Percentiles rank a stretch among this genome's conserved stretches.
These are phyloP conservation scores for Ophioderma brevispina DNA, from an alignment of 35 echinoderm and acorn worm species.

Conservation along the genomic window DNA sequence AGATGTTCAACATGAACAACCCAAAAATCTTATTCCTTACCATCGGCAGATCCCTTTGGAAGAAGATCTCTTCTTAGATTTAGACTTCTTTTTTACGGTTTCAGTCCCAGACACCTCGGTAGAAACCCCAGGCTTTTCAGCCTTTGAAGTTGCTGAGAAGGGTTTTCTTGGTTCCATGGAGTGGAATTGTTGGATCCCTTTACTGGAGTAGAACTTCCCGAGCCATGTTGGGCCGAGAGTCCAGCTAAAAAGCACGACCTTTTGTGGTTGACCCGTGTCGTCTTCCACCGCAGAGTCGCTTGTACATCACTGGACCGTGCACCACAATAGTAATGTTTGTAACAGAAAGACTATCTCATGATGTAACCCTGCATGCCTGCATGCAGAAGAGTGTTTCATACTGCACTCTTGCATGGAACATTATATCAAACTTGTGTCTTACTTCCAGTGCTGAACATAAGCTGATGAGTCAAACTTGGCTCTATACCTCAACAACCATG, in stretches of 20 bases:
- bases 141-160: not conserved
- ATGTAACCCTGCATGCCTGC: too few species aligned
- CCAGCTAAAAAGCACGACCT: slow-evolving; percentile 46
- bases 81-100: not conserved
- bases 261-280: slow-evolving; percentile 48
- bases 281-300: slow-evolving; percentile 54
- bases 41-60: not conserved
- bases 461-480: too few species aligned
- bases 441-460: too few species aligned
- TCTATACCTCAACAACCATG: too few species aligned
- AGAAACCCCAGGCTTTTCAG: not conserved
- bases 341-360: too few species aligned
- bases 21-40: too few species aligned
- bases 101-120: not conserved
- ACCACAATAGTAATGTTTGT: too few species aligned
- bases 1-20: too few species aligned
- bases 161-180: not conserved
- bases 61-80: not conserved
- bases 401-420: too few species aligned
- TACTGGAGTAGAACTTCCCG: slow-evolving; percentile 18
- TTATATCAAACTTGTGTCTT: too few species aligned
- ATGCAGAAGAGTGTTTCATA: too few species aligned
- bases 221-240: slow-evolving; percentile 51
- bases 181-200: slow-evolving; percentile 6
- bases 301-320: too few species aligned